Base-by-base conservation (phyloP, 2,888 invertebrate species). In the Blastobasis adustella region DNA sequence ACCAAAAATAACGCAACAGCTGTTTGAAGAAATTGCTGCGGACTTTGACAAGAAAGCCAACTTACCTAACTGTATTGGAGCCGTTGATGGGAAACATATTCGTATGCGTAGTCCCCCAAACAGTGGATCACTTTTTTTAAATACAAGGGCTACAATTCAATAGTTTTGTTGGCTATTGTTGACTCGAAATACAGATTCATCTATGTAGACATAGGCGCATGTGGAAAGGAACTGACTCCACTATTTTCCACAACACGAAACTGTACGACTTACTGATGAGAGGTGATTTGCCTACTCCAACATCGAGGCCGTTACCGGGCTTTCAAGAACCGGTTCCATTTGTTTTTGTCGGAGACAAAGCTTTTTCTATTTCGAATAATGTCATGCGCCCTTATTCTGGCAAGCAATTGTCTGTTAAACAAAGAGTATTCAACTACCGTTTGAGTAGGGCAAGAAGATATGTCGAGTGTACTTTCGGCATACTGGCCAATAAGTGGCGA, bases 71-170 rank as follows among this genome's bases (percentile, higher is more conserved):
- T 63, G 61, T 50, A 45, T 60, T 6, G 59, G 58, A 47, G 57
- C 57, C 40, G 6, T n/a, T 60, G 62, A 62, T 48, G 59, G 61
- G 36, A 62, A 62, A 58, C 59, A 62, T 50, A 55, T 59, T 50
- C 53, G 59, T 43, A 56, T 62, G 37, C 10, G 46, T 41, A 49
- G 44, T 54, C 58, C 59, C 6, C 10, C 49, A 37, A 45, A 56
- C 5, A 51, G 58, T 57, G 63, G 60, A 47, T 61, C 61, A 45
- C 53, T 56, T 10, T 59, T 58, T 59, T 47, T 43, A 61, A 62
- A 50, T 64, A 62, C 39, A 62, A 62, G 39, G 47, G 52, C 38
- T 57, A 54, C 37, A 49, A 53, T 58, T 60, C 59, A 49, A 59
- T 57, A 49, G 57, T 62, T 48, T 57, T 64, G 49, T 52, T 64